Conservation (phyloP, 2,888 invertebrate genomes). For the Neoaliturus tenellus region DNA sequence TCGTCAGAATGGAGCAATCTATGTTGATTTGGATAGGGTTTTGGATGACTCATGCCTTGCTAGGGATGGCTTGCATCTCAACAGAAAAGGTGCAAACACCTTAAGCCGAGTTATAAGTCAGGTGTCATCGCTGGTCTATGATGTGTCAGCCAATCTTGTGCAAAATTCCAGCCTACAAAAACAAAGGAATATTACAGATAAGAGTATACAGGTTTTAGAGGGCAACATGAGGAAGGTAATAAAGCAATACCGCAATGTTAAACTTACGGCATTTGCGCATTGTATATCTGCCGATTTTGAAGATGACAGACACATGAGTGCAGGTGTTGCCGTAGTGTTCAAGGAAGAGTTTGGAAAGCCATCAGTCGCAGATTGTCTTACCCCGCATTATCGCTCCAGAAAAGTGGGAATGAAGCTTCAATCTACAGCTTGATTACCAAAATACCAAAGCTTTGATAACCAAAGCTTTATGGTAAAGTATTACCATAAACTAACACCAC, state of each 20-base stretch:
- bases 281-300: not conserved
- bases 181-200: too few relatives aligned
- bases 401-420: too few relatives aligned
- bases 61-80: not conserved
- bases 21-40: not conserved
- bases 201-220: not conserved
- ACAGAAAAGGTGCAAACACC: not conserved
- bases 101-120: not conserved
- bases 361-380: too few relatives aligned
- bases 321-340: too few relatives aligned
- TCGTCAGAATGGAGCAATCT: not conserved
- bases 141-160: not conserved
- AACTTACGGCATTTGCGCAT: not conserved
- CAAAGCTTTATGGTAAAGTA: too few relatives aligned
- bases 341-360: too few relatives aligned
- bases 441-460: too few relatives aligned
- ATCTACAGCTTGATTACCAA: too few relatives aligned
- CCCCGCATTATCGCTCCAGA: too few relatives aligned
- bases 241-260: not conserved
- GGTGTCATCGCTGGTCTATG: not conserved
- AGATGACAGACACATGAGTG: too few relatives aligned
- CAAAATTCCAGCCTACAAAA: too few relatives aligned
- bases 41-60: not conserved
- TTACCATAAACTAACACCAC: too few relatives aligned
- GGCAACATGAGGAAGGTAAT: not conserved